A percentile compares a stretch with the other conserved stretches of the same genome.
Conservation (phyloP, 2,888 invertebrate species). For the Caenorhabditis sp. region DNA sequence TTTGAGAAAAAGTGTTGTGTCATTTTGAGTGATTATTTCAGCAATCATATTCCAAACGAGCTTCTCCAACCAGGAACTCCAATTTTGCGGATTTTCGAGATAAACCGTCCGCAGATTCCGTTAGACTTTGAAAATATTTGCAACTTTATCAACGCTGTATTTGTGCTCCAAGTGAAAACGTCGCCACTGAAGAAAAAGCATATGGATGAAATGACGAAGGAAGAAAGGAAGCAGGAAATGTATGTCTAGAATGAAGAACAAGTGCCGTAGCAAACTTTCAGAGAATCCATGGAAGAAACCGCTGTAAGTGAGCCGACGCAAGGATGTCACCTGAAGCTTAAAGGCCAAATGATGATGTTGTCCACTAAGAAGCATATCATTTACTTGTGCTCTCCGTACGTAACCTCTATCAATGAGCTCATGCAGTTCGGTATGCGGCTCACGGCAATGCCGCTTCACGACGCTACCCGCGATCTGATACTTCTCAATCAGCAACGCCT, state of each 20-base stretch:
- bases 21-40: slow-evolving; percentile 40
- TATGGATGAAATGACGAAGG: slow-evolving; percentile 36
- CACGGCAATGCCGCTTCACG: slow-evolving; percentile 77
- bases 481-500: slow-evolving; percentile 78
- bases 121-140: slow-evolving; percentile 78
- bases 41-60: slow-evolving; percentile 72
- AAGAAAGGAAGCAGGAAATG: slow-evolving; percentile 25
- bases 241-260: neutral
- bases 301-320: slow-evolving; percentile 19
- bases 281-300: slow-evolving; percentile 28
- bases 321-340: slow-evolving; percentile 70
- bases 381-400: slow-evolving; percentile 77
- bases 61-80: slow-evolving; percentile 73
- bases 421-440: slow-evolving; percentile 76
- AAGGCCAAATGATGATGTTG: slow-evolving; percentile 77
- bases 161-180: slow-evolving; percentile 75
- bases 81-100: slow-evolving; percentile 72
- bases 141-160: slow-evolving; percentile 79
- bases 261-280: neutral
- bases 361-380: slow-evolving; percentile 68
- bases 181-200: slow-evolving; percentile 56
- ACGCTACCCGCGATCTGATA: slow-evolving; percentile 78
- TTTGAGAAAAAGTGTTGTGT: neutral
- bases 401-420: slow-evolving; percentile 76
- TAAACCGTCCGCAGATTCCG: slow-evolving; percentile 76